Percentiles rank a stretch among this genome's conserved stretches.
Conservation (phyloP, 1,140 invertebrate genomes). For the silkworm (Bombyx mori) region ASM3026992v2 NC_085128.1:3624501-3625000, state of each 20-base stretch:
- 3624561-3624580: slow-evolving; percentile 90
- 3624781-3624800: slow-evolving; percentile 78
- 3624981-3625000: slow-evolving; percentile 82
- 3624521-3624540: slow-evolving; percentile 88
- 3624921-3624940: slow-evolving; percentile 74
- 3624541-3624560: slow-evolving; percentile 90
- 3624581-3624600: slow-evolving; percentile 85
- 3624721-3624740: slow-evolving; percentile 78
- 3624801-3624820: slow-evolving; percentile 77
- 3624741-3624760: slow-evolving; percentile 63
- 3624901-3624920: slow-evolving; percentile 81
- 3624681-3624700: slow-evolving; percentile 86
- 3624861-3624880: slow-evolving; percentile 72
- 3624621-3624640: slow-evolving; percentile 89
- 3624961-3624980: slow-evolving; percentile 77
- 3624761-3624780: slow-evolving; percentile 67
- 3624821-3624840: slow-evolving; percentile 79
- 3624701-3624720: slow-evolving; percentile 83
- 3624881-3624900: slow-evolving; percentile 75
- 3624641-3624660: slow-evolving; percentile 88
- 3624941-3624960: slow-evolving; percentile 75
- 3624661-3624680: slow-evolving; percentile 85
- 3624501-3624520: slow-evolving; percentile 87
- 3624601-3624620: slow-evolving; percentile 88
- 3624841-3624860: slow-evolving; percentile 80